Conservation (phyloP, 2,888 invertebrate genomes). For the Philhelius pedissequus region DNA sequence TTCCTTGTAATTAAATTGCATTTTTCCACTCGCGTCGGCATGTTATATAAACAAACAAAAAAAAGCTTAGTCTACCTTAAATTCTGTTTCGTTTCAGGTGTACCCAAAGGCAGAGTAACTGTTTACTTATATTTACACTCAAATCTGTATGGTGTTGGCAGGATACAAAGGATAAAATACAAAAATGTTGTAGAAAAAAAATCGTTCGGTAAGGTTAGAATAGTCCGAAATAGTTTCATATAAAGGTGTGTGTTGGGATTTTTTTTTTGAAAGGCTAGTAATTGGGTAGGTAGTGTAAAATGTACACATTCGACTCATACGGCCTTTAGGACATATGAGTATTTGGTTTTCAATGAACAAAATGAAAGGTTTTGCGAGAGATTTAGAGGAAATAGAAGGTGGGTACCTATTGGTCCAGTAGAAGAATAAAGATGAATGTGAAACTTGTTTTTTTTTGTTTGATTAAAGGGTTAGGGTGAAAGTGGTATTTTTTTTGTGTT, state of each 20-base stretch:
- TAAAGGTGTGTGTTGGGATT: background rate
- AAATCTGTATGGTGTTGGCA: constrained; percentile 56
- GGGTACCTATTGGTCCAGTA: no score
- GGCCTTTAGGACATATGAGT: constrained; percentile 33
- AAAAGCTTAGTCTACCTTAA: background rate
- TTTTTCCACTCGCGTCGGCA: constrained; percentile 9
- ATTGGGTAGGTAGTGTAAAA: no score
- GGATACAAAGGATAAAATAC: constrained; percentile 35
- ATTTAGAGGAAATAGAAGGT: background rate
- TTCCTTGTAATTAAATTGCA: constrained; percentile 44
- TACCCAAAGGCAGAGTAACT: constrained; percentile 41
- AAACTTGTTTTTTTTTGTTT: no score
- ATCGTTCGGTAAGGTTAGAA: constrained; percentile 34
- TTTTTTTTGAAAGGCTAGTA: background rate
- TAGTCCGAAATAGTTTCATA: background rate
- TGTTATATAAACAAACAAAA: background rate
- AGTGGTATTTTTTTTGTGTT: no score
- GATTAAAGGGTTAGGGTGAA: no score
- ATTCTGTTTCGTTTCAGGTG: constrained; percentile 10
- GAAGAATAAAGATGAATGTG: no score
- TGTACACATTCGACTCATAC: background rate
- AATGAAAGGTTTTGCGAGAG: background rate
- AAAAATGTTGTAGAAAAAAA: background rate
- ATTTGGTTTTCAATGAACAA: constrained; percentile 34
- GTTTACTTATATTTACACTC: constrained; percentile 54